Evolutionary conservation across 2,113 vertebrate genomes (phyloP).

Genomic region (Antechinus flavipes): DNA sequence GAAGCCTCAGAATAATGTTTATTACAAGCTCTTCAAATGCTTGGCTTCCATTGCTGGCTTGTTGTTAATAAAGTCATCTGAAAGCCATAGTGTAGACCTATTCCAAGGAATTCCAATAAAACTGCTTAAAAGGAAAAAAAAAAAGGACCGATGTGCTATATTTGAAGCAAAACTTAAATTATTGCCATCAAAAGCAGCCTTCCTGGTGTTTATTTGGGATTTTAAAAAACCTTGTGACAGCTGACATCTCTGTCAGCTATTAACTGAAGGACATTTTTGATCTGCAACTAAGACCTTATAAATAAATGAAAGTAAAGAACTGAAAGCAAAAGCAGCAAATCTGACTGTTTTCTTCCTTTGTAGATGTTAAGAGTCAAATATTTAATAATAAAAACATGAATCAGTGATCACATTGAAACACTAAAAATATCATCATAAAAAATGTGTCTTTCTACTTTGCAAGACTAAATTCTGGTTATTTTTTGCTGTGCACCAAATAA

Average conservation of each 20-base stretch:
- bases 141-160: not conserved
- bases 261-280: slow-evolving; percentile 70
- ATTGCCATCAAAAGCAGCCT: slow-evolving; percentile 67
- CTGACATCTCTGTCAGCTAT: slow-evolving; percentile 57
- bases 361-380: slow-evolving; percentile 37
- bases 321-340: slow-evolving; percentile 8
- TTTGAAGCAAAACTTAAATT: slow-evolving; percentile 63
- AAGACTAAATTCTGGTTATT: not conserved
- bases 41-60: slow-evolving; percentile 43
- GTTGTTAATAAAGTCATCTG: slow-evolving; percentile 66
- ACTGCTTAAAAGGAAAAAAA: not conserved
- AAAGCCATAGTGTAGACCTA: slow-evolving; percentile 53
- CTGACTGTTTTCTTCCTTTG: slow-evolving; percentile 5
- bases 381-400: slow-evolving; percentile 59
- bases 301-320: slow-evolving; percentile 57
- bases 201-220: slow-evolving; percentile 72
- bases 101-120: slow-evolving; percentile 70
- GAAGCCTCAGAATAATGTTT: not conserved
- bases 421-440: not conserved
- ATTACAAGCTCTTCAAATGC: slow-evolving; percentile 17
- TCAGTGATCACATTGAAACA: slow-evolving; percentile 24
- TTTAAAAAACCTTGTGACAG: slow-evolving; percentile 72
- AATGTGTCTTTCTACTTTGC: not conserved
- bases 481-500: not conserved
- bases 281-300: not conserved